Evolutionary conservation across 2,113 vertebrate genomes (phyloP).

Genomic region (Coryphaenoides rupestris): DNA sequence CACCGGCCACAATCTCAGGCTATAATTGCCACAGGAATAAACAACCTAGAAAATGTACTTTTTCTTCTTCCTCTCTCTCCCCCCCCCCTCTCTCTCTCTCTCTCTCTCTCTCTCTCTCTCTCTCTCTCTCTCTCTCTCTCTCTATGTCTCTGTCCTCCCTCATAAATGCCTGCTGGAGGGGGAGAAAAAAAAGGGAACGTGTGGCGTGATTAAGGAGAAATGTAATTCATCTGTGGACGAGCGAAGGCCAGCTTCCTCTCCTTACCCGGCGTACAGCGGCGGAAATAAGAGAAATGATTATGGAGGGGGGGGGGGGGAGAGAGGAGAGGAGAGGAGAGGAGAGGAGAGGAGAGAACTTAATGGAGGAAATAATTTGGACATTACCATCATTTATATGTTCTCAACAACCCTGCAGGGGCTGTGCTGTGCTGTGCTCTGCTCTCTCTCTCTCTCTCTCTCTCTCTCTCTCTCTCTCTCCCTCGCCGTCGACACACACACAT

Average conservation of each 20-base stretch:
- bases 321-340: constrained; percentile 48
- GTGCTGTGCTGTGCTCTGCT: too few relatives aligned
- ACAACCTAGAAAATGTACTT: constrained; percentile 51
- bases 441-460: too few relatives aligned
- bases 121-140: too few relatives aligned
- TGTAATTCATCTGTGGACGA: constrained; percentile 68
- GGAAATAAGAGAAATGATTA: constrained; percentile 75
- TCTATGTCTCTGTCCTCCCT: too few relatives aligned
- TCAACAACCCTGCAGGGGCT: constrained; percentile 54
- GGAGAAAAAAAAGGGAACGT: neutral
- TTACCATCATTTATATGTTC: constrained; percentile 74
- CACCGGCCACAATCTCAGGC: constrained; percentile 15
- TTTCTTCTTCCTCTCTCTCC: constrained; percentile 46
- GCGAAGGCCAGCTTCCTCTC: constrained; percentile 57
- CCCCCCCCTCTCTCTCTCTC: constrained; percentile 47
- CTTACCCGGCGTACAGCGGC: constrained; percentile 51
- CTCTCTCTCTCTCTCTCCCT: too few relatives aligned
- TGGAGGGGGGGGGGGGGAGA: constrained; percentile 52
- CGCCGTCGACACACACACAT: too few relatives aligned
- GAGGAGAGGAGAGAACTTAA: constrained; percentile 63
- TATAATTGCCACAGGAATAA: constrained; percentile 45
- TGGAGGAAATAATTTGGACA: constrained; percentile 74
- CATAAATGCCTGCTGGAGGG: too few relatives aligned
- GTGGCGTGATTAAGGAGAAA: constrained; percentile 60
- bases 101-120: too few relatives aligned